phyloP scores from a whole-genome alignment of 2,113 vertebrate genomes.

The Gorilla gorilla region DNA sequence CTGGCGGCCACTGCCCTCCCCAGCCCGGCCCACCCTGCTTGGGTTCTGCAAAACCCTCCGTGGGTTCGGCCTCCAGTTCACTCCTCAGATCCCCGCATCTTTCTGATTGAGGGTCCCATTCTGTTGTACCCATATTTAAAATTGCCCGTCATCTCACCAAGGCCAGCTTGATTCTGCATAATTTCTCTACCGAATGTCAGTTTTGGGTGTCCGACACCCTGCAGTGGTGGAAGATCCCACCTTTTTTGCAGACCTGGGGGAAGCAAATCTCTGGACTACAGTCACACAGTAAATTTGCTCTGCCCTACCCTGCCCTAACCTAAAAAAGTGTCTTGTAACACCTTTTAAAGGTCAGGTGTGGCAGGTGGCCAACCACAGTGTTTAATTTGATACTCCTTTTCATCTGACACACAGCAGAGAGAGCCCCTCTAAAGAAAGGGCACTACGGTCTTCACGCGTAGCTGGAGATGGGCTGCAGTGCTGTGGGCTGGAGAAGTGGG shows the following conservation, averaged over 20 bases:
- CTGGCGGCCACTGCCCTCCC: too few species aligned
- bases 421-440: background rate
- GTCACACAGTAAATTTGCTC: background rate
- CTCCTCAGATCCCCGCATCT: too few species aligned
- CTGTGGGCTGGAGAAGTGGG: fast-evolving
- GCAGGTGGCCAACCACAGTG: background rate
- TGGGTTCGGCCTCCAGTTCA: too few species aligned
- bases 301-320: background rate
- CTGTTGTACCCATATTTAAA: too few species aligned
- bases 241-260: background rate
- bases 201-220: background rate
- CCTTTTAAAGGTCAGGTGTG: background rate
- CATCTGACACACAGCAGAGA: background rate
- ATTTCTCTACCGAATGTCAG: background rate
- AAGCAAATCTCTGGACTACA: background rate
- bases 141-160: too few species aligned
- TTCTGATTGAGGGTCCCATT: too few species aligned
- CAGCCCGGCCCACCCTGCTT: too few species aligned
- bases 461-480: background rate
- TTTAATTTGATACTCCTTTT: background rate
- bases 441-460: background rate
- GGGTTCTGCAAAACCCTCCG: too few species aligned
- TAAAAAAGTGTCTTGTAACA: background rate
- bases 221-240: background rate
- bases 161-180: too few species aligned